Percentiles rank a stretch among this genome's conserved stretches.
Evolutionary conservation across 2,113 vertebrate genomes (phyloP).

Genomic region (Anhinga anhinga): DNA sequence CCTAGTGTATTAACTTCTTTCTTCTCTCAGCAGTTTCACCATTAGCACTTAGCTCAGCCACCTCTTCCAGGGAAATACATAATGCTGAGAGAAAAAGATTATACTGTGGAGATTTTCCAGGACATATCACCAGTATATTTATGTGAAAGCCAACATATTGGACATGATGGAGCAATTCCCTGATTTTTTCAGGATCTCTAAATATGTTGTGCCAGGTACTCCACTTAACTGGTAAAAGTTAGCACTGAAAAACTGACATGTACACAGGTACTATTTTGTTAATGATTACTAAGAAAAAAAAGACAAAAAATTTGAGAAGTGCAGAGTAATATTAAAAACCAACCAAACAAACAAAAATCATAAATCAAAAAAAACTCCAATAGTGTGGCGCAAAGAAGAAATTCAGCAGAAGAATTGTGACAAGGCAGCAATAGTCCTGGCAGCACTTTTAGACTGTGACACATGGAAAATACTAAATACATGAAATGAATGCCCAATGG

Average conservation of each 20-base stretch:
- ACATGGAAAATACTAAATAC: constrained; percentile 18
- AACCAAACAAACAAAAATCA: no score
- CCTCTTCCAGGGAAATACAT: background rate
- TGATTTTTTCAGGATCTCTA: background rate
- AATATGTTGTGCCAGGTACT: background rate
- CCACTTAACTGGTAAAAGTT: background rate
- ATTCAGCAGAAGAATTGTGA: background rate
- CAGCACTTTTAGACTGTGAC: background rate
- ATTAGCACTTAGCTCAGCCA: background rate
- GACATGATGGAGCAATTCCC: background rate
- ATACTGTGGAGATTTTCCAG: background rate
- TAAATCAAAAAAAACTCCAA: fast-evolving
- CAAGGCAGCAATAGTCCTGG: background rate
- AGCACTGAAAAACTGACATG: background rate
- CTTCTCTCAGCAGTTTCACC: background rate
- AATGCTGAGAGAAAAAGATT: background rate
- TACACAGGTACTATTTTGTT: background rate
- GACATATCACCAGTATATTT: background rate
- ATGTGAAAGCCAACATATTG: background rate
- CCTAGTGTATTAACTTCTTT: background rate
- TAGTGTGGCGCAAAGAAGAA: background rate
- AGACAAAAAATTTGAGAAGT: background rate
- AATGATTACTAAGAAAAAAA: background rate
- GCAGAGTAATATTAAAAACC: background rate
- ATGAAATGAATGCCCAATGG: background rate